Evolutionary conservation across 2,888 invertebrate genomes (phyloP).

Genomic region (Aleiodes alternator): DNA sequence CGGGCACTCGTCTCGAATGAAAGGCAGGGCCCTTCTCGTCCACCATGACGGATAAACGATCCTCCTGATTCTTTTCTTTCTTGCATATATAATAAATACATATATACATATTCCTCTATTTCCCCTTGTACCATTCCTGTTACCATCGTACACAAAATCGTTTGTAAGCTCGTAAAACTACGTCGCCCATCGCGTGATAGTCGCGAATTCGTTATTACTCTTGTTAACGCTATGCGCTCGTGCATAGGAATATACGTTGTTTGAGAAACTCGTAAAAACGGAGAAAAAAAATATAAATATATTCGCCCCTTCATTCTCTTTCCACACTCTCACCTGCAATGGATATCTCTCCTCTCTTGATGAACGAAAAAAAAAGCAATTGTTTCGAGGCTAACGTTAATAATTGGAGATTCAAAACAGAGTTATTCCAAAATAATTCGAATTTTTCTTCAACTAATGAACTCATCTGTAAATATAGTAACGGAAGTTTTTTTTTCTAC

Average conservation of each 20-base stretch:
- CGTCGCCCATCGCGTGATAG: conserved; percentile 67
- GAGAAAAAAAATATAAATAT: conserved; percentile 42
- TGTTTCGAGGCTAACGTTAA: not conserved
- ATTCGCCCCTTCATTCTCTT: conserved; percentile 19
- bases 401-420: not conserved
- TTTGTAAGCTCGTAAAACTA: conserved; percentile 63
- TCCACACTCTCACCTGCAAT: conserved; percentile 1
- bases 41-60: conserved; percentile 74
- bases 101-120: conserved; percentile 34
- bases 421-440: conserved; percentile 3
- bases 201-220: conserved; percentile 71
- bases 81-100: conserved; percentile 25
- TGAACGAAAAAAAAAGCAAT: too few relatives aligned
- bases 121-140: conserved; percentile 20
- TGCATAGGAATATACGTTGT: conserved; percentile 43
- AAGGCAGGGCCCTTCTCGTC: conserved; percentile 61
- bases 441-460: conserved; percentile 6
- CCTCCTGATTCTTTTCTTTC: conserved; percentile 60
- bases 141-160: conserved; percentile 50
- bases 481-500: not conserved
- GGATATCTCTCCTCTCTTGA: too few relatives aligned
- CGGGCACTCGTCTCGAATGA: conserved; percentile 47
- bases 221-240: conserved; percentile 67
- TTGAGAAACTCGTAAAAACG: conserved; percentile 66
- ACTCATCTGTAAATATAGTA: not conserved